phyloP scores from a whole-genome alignment of 37 sponge, comb jelly and placozoan genomes.

The Cladorhizidae sp. region DNA sequence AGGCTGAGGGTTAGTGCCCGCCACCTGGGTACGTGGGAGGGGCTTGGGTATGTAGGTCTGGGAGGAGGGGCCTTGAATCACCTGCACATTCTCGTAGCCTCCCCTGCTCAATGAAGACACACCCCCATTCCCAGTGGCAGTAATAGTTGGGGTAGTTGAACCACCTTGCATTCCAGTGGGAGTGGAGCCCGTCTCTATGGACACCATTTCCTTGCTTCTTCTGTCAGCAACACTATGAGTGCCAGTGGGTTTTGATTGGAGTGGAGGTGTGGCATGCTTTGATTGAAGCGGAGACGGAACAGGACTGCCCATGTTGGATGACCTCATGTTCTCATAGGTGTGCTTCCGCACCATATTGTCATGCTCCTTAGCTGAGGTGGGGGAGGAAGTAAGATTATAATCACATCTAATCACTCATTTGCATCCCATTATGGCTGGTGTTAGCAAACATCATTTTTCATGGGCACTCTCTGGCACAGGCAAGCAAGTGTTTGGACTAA shows the following conservation, averaged over 20 bases:
- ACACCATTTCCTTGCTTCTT: background rate
- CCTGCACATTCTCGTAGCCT: conserved; percentile 3
- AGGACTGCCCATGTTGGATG: background rate
- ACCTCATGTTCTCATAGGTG: background rate
- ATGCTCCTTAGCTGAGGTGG: conserved; percentile 2
- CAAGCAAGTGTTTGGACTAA: too few relatives aligned
- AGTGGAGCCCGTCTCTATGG: background rate
- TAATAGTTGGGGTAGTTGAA: too few relatives aligned
- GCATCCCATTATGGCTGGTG: too few relatives aligned
- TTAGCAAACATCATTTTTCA: too few relatives aligned
- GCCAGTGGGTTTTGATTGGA: background rate
- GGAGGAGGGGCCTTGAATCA: too few relatives aligned
- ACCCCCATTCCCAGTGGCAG: background rate
- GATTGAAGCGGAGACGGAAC: background rate
- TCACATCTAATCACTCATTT: too few relatives aligned
- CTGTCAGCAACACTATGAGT: background rate
- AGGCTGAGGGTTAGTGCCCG: too few relatives aligned
- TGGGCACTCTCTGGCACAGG: too few relatives aligned
- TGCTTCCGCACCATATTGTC: background rate
- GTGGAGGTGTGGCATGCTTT: background rate
- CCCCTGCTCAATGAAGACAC: background rate
- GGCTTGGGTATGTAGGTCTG: too few relatives aligned
- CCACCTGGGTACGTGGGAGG: too few relatives aligned
- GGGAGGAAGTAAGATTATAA: too few relatives aligned
- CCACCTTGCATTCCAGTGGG: background rate